These are phyloP conservation scores for Nycteola revayana DNA, from an alignment of 2,888 invertebrate species.

Conservation along the genomic window DNA sequence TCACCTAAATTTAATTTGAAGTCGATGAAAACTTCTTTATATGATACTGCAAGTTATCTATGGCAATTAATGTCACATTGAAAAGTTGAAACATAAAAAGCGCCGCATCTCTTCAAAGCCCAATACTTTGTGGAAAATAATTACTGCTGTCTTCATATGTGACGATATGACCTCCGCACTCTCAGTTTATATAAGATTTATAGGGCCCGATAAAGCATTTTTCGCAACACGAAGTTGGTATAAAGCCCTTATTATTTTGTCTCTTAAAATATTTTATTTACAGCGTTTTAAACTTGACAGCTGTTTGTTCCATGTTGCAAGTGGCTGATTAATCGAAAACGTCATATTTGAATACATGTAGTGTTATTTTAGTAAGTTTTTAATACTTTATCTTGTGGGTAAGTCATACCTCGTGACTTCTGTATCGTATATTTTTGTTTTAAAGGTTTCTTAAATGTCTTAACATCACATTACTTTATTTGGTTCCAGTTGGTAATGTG, in stretches of 20 bases:
- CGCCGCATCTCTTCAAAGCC: too few species aligned
- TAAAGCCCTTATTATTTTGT: slow-evolving; percentile 9
- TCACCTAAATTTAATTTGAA: too few species aligned
- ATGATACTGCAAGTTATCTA: too few species aligned
- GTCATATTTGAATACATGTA: slow-evolving; percentile 11
- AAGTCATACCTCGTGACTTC: too few species aligned
- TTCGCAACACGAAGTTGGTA: slow-evolving; percentile 26
- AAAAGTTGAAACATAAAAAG: too few species aligned
- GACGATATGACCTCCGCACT: slow-evolving; percentile 15
- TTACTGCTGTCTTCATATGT: slow-evolving; percentile 16
- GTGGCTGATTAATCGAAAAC: slow-evolving; percentile 15
- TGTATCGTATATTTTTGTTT: too few species aligned
- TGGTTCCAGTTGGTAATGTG: too few species aligned
- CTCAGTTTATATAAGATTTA: slow-evolving; percentile 30
- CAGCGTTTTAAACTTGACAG: slow-evolving; percentile 18
- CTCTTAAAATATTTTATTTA: slow-evolving; percentile 22
- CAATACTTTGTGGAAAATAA: slow-evolving; percentile 9
- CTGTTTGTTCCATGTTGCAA: slow-evolving; percentile 30
- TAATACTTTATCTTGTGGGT: neutral
- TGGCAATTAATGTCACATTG: too few species aligned
- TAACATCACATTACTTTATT: too few species aligned
- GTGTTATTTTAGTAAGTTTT: slow-evolving; percentile 2
- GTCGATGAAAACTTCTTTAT: too few species aligned
- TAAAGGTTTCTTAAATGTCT: too few species aligned
- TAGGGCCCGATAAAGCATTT: slow-evolving; percentile 27